phyloP scores from a whole-genome alignment of 2,888 invertebrate genomes.

The Notodonta dromedarius region DNA sequence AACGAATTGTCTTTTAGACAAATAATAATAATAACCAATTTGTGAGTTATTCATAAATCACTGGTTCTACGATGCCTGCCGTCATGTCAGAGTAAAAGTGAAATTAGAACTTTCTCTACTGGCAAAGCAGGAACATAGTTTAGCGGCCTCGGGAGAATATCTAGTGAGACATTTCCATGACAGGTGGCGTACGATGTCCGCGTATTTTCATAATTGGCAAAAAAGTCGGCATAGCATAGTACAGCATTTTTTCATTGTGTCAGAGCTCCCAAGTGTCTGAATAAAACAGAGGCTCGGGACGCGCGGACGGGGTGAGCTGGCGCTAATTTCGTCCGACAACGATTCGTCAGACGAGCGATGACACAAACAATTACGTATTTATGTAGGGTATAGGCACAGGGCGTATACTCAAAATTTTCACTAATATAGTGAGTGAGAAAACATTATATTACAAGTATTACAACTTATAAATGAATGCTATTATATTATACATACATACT shows the following conservation, averaged over 20 bases:
- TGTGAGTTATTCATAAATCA: constrained; percentile 19
- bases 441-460: too few species aligned
- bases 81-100: constrained; percentile 50
- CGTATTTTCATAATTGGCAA: constrained; percentile 74
- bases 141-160: constrained; percentile 50
- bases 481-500: constrained; percentile 20
- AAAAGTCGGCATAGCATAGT: constrained; percentile 68
- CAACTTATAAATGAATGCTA: too few species aligned
- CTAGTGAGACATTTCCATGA: constrained; percentile 40
- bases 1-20: constrained; percentile 24
- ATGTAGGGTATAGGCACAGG: background rate
- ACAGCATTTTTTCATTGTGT: constrained; percentile 75
- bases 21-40: constrained; percentile 37
- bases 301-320: constrained; percentile 52
- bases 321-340: constrained; percentile 70
- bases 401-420: too few species aligned
- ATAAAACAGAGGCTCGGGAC: constrained; percentile 72
- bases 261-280: constrained; percentile 70
- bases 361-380: constrained; percentile 35
- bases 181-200: constrained; percentile 66
- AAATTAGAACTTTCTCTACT: constrained; percentile 64
- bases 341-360: constrained; percentile 56
- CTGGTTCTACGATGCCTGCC: constrained; percentile 24
- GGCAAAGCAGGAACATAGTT: constrained; percentile 50
- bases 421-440: too few species aligned